These are phyloP conservation scores for Anguilla megastoma DNA, from an alignment of 2,797 vertebrate genomes.

Conservation along the genomic window DNA sequence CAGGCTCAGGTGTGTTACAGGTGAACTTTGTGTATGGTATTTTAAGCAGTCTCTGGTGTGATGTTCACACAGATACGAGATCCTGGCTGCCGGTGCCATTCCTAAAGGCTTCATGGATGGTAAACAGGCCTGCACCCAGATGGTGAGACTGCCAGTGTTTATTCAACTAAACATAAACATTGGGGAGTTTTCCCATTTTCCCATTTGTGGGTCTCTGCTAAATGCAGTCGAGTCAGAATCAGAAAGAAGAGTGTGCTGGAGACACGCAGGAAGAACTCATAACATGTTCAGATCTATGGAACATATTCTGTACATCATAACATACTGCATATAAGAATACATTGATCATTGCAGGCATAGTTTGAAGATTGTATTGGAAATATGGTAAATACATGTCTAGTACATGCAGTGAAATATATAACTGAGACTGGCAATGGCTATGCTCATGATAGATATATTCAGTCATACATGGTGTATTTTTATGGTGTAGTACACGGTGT, in stretches of 20 bases:
- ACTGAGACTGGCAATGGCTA: background rate
- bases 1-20: background rate
- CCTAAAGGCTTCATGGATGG: conserved; percentile 99
- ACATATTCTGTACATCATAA: no score
- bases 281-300: no score
- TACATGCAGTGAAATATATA: background rate
- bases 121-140: conserved; percentile 91
- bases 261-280: no score
- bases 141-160: conserved; percentile 72
- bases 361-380: background rate
- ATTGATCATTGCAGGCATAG: no score
- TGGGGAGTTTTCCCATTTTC: no score
- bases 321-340: no score
- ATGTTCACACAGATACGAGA: conserved; percentile 82
- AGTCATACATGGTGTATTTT: background rate
- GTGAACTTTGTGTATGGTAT: background rate
- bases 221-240: no score
- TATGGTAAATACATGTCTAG: background rate
- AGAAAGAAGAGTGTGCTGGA: no score
- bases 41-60: background rate
- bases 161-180: no score
- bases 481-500: background rate
- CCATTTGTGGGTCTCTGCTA: no score
- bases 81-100: conserved; percentile 88
- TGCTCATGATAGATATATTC: background rate